Conservation (phyloP, 2,888 invertebrate species). For the Callyntrura sp. region DNA sequence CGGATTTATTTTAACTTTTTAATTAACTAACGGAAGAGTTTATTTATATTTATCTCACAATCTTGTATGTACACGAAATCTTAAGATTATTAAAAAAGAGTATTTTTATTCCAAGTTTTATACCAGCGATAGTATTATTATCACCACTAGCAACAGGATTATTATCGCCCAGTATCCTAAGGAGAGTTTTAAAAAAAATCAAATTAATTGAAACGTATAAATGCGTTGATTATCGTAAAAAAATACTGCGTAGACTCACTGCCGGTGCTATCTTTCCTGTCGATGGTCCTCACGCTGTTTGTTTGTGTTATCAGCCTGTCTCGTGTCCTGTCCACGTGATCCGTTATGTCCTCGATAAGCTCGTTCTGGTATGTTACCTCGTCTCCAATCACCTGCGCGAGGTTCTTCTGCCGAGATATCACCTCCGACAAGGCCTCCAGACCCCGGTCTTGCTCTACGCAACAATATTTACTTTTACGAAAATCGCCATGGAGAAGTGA, state of each 20-base stretch:
- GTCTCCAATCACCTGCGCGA: slow-evolving; percentile 90
- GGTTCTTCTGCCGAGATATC: slow-evolving; percentile 91
- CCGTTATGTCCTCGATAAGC: slow-evolving; percentile 91
- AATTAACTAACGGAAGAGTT: background rate
- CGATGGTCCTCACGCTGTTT: slow-evolving; percentile 88
- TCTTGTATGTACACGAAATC: too few relatives aligned
- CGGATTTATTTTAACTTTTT: slow-evolving; percentile 8
- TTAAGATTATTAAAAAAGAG: background rate
- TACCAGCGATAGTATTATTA: slow-evolving; percentile 50
- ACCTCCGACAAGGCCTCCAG: slow-evolving; percentile 91
- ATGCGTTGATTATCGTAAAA: too few relatives aligned
- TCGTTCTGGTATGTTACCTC: slow-evolving; percentile 89
- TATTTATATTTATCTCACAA: background rate
- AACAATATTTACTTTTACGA: slow-evolving; percentile 81
- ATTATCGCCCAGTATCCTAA: slow-evolving; percentile 57
- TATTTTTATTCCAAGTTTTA: slow-evolving; percentile 62
- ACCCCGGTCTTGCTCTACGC: slow-evolving; percentile 91
- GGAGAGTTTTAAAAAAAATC: too few relatives aligned
- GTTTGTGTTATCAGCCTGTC: slow-evolving; percentile 90
- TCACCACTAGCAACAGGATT: slow-evolving; percentile 34
- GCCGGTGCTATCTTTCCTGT: slow-evolving; percentile 90
- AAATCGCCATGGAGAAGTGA: too few relatives aligned
- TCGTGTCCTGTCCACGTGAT: slow-evolving; percentile 90
- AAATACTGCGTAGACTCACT: too few relatives aligned
- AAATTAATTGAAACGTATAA: too few relatives aligned